These are phyloP conservation scores for Limnephilus lunatus DNA, from an alignment of 2,888 invertebrate genomes.

Conservation along the genomic window DNA sequence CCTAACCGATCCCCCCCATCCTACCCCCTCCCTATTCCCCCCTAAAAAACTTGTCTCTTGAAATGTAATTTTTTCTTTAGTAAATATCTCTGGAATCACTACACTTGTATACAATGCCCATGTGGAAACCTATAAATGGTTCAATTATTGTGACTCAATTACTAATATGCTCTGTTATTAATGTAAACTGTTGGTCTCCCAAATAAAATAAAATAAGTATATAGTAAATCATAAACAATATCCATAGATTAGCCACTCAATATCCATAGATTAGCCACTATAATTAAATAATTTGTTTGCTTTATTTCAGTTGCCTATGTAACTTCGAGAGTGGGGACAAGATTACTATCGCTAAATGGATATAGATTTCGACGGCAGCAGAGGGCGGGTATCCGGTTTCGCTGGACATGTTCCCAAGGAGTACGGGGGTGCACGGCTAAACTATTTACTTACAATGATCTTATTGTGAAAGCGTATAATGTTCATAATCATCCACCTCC, in stretches of 20 bases:
- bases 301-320: slow-evolving; percentile 12
- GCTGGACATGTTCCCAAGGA: slow-evolving; percentile 17
- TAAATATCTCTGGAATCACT: no score
- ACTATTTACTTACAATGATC: not conserved
- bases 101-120: no score
- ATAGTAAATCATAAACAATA: no score
- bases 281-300: not conserved
- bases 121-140: no score
- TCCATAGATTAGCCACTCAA: not conserved
- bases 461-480: not conserved
- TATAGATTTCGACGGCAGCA: slow-evolving; percentile 16
- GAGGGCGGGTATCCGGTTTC: not conserved
- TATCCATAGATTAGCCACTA: not conserved
- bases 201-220: no score
- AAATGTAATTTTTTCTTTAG: no score
- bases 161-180: no score
- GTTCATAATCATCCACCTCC: not conserved
- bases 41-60: no score
- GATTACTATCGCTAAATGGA: not conserved
- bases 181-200: no score
- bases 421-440: not conserved
- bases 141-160: no score
- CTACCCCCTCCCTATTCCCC: no score
- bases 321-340: not conserved
- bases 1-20: no score